Evolutionary conservation across 1,140 invertebrate genomes (phyloP).

Genomic region (Platorchestia sp.): DNA sequence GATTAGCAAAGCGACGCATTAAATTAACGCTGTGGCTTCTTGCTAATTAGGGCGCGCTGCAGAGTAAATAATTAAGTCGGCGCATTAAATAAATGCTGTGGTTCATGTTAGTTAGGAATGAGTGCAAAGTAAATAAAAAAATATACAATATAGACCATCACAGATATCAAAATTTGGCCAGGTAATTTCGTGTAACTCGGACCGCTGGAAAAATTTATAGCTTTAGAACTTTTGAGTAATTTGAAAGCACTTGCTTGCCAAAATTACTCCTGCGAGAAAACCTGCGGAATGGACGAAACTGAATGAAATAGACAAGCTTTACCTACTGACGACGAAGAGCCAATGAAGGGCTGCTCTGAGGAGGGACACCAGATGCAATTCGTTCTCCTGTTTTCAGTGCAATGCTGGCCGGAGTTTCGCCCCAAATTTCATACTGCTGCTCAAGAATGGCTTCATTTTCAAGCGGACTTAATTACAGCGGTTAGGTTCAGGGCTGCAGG

Average conservation of each 20-base stretch:
- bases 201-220: no score
- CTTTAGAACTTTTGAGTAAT: not conserved
- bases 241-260: not conserved
- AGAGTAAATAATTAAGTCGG: not conserved
- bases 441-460: not conserved
- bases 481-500: not conserved
- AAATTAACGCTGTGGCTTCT: no score
- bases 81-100: no score
- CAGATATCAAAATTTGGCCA: no score
- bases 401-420: not conserved
- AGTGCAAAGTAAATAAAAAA: no score
- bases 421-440: not conserved
- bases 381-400: not conserved
- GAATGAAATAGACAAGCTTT: not conserved
- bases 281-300: not conserved
- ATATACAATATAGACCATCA: no score
- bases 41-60: no score
- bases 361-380: not conserved
- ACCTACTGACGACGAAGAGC: not conserved
- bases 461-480: not conserved
- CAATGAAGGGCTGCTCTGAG: not conserved
- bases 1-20: no score
- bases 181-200: no score
- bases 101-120: no score
- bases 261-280: not conserved